Conservation (phyloP, 2,888 invertebrate genomes). For the Leptothorax acervorum region DNA sequence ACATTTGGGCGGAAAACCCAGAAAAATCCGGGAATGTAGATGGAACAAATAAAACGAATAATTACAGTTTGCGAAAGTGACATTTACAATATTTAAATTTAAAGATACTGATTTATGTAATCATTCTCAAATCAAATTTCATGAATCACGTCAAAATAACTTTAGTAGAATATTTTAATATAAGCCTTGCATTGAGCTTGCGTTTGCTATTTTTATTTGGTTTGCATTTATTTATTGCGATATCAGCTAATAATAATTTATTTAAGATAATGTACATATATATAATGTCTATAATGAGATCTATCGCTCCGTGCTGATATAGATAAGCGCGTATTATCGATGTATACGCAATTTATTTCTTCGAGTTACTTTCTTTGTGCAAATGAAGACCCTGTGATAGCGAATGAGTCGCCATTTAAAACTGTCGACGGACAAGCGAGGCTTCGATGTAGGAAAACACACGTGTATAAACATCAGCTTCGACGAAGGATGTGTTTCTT, state of each 20-base stretch:
- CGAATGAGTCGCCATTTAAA: conserved; percentile 9
- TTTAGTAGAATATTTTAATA: not conserved
- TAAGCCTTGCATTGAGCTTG: not conserved
- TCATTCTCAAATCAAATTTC: not conserved
- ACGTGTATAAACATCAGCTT: conserved; percentile 39
- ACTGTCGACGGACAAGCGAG: not conserved
- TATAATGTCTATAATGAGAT: not conserved
- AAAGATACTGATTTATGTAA: not conserved
- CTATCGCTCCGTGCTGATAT: not conserved
- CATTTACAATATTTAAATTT: not conserved
- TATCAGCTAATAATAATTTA: not conserved
- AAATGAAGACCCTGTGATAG: not conserved
- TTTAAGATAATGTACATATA: not conserved
- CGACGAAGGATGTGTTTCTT: conserved; percentile 21
- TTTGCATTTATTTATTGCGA: not conserved
- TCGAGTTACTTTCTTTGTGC: not conserved
- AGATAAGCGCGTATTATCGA: not conserved
- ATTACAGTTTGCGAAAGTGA: not conserved
- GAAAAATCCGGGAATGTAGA: not conserved
- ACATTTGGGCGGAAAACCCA: not conserved
- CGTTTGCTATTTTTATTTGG: not conserved
- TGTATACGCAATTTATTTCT: not conserved
- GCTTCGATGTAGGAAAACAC: conserved; percentile 41
- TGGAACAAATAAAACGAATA: not conserved
- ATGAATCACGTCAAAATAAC: not conserved